Percentiles rank a stretch among this genome's conserved stretches.
These are phyloP conservation scores for Apogon talboti DNA, from an alignment of 2,797 vertebrate species.

Conservation along the genomic window DNA sequence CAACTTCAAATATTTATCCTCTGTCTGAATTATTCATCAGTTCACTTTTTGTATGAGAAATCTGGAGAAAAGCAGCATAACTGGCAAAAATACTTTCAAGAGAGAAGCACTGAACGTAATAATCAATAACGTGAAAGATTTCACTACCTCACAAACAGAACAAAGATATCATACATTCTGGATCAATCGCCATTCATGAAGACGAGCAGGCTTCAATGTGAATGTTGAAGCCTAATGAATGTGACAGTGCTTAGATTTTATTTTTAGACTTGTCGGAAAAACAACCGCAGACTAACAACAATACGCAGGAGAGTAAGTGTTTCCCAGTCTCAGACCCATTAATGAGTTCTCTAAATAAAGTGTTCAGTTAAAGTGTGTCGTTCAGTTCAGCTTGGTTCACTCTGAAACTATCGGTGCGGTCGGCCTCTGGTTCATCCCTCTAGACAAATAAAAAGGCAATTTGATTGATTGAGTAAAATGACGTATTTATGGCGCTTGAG, in stretches of 20 bases:
- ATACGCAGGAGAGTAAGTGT: constrained; percentile 38
- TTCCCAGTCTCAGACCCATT: constrained; percentile 38
- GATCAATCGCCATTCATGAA: not conserved
- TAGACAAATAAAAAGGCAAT: not conserved
- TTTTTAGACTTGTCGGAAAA: constrained; percentile 44
- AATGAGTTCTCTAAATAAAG: constrained; percentile 53
- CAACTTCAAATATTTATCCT: constrained; percentile 20
- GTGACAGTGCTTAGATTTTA: constrained; percentile 34
- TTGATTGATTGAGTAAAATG: not conserved
- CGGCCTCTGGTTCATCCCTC: not conserved
- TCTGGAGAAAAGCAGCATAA: not conserved
- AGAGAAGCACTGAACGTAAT: not conserved
- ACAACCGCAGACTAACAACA: constrained; percentile 27
- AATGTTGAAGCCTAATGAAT: constrained; percentile 31
- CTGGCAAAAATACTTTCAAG: not conserved
- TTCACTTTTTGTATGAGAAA: not conserved
- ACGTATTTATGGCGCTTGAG: constrained; percentile 28
- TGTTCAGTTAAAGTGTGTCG: constrained; percentile 12
- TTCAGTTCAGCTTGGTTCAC: constrained; percentile 7
- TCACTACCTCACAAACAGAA: not conserved
- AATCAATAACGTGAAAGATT: not conserved
- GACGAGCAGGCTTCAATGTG: not conserved
- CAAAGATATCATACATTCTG: not conserved
- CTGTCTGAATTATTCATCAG: constrained; percentile 14
- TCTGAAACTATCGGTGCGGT: not conserved